These are phyloP conservation scores for Dichetophora obliterata DNA, from an alignment of 2,888 invertebrate species.

Conservation along the genomic window DNA sequence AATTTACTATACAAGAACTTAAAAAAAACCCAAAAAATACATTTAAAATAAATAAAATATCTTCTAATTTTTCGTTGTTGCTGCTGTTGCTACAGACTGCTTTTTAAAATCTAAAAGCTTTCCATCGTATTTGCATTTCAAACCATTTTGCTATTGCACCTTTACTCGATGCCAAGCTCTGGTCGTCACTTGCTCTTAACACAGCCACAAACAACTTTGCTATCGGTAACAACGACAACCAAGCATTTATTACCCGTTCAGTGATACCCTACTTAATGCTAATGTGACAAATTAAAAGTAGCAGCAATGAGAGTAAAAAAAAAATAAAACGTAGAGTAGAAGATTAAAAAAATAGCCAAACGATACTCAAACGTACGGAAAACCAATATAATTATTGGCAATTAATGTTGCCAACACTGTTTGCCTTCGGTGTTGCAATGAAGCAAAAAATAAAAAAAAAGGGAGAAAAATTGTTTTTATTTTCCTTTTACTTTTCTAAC, in stretches of 20 bases:
- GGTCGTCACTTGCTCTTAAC: not conserved
- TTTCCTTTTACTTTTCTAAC: not conserved
- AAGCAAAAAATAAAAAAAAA: not conserved
- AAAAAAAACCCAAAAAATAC: not conserved
- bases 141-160: too few relatives aligned
- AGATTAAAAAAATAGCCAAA: conserved; percentile 27
- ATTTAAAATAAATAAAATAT: not conserved
- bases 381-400: conserved; percentile 69
- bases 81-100: not conserved
- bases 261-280: conserved; percentile 36
- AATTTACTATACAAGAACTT: too few relatives aligned
- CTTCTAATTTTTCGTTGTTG: not conserved
- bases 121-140: not conserved
- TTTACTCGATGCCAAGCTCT: too few relatives aligned
- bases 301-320: not conserved
- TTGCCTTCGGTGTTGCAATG: conserved; percentile 6
- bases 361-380: conserved; percentile 39
- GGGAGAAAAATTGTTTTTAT: not conserved
- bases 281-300: conserved; percentile 38
- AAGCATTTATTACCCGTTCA: conserved; percentile 14
- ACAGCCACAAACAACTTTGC: conserved; percentile 13
- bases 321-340: not conserved
- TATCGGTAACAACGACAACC: not conserved
- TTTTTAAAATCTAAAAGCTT: not conserved
- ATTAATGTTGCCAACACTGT: conserved; percentile 51